phyloP scores from a whole-genome alignment of 1,140 invertebrate species.

The Rhynchophorus ferrugineus region DNA sequence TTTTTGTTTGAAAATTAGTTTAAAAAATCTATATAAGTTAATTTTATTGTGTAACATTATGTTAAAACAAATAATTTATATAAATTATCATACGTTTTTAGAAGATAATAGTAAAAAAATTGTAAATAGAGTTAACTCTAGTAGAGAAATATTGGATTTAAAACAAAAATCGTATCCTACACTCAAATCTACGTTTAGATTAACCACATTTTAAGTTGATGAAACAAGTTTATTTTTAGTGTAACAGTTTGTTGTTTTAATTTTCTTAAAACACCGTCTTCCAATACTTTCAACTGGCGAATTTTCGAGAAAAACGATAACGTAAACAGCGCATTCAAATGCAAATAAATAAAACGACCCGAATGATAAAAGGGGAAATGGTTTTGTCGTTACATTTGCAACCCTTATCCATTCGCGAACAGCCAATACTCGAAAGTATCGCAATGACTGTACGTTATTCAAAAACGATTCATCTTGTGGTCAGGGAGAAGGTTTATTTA shows the following conservation, averaged over 20 bases:
- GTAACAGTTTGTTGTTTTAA: conserved; percentile 3
- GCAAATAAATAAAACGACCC: conserved; percentile 18
- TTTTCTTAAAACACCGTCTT: conserved; percentile 16
- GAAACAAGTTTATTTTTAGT: neutral
- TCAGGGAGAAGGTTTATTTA: conserved; percentile 20
- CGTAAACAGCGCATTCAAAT: conserved; percentile 12
- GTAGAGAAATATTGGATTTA: no score
- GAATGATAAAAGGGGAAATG: conserved; percentile 13
- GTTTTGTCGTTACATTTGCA: conserved; percentile 18
- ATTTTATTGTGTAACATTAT: no score
- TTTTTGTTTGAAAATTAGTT: no score
- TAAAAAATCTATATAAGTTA: no score
- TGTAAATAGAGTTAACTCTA: no score
- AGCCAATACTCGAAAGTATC: conserved; percentile 18
- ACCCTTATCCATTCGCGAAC: conserved; percentile 13
- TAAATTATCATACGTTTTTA: no score
- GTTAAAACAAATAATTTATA: no score
- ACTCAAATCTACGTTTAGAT: no score
- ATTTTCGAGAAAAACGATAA: conserved; percentile 14
- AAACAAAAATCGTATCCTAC: no score
- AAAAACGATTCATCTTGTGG: conserved; percentile 20
- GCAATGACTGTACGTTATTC: conserved; percentile 20
- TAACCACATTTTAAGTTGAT: no score
- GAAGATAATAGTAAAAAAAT: no score
- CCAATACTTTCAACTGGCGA: conserved; percentile 8